Base-by-base conservation (phyloP, 1,140 invertebrate genomes). In the Cydia splendana region DNA sequence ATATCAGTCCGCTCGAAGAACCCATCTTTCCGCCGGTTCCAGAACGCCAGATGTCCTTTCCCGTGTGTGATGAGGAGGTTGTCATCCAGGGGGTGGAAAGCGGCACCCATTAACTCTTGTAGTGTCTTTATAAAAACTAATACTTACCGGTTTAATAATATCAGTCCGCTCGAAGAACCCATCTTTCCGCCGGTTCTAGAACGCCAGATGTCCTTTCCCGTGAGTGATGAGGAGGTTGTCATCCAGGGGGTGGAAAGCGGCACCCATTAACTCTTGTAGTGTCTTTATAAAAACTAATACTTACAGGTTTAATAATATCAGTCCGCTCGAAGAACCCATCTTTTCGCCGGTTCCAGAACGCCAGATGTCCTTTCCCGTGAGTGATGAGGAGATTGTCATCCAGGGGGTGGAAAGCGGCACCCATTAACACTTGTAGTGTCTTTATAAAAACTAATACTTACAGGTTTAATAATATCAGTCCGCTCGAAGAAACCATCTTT, bases 301-400 rank as follows among this genome's bases (percentile, higher is more conserved):
- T 45, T 6, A 2, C 5, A 42, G 38, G 5, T 94, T 97, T 97
- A 15, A 97, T 96, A 20, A 98, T 97, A 83, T 98, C 97, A 0
- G 97, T 97, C 78, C 97, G 94, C 90, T 97, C 97, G 79, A 98
- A 98, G 89, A 97, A 97, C 20, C 97, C 97, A 87, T 98, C 97
- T 91, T 97, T 97, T 74, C 97, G 94, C 77, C 97, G 94, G 81
- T 97, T 98, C 98, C 98, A 99, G 89, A 99, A 98, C 0, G 97
- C 96, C 57, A 99, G 93, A 91, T 99, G 98, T 5, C 97, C 97
- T 85, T 98, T 97, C 10, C 98, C 98, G 85, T 98, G 98, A 0
- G 97, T 98, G 71, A 99, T 97, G 74, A 99, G 95, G 13, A 98
- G 94, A 94, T 98, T 98, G 88, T 98, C 97, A 84, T 99, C 98